These are phyloP conservation scores for Hydropsyche betteni DNA, from an alignment of 2,888 invertebrate genomes.

Conservation along the genomic window DNA sequence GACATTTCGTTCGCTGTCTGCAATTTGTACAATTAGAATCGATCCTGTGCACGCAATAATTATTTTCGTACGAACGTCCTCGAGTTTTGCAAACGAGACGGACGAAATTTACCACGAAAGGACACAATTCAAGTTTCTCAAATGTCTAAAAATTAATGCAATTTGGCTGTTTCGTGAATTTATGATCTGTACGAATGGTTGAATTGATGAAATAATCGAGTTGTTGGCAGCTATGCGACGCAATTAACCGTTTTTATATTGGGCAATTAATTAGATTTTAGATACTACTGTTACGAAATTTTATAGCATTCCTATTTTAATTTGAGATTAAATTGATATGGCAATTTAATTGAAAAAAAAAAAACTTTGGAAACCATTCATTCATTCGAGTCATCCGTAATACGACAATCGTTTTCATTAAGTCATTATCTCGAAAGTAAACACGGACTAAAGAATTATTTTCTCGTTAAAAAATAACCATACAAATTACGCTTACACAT, in stretches of 20 bases:
- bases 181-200: too few species aligned
- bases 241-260: too few species aligned
- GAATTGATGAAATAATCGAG: too few species aligned
- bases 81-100: neutral
- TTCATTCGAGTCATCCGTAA: neutral
- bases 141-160: neutral
- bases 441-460: neutral
- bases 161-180: too few species aligned
- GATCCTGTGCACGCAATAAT: slow-evolving; percentile 16
- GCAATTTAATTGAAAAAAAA: too few species aligned
- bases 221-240: too few species aligned
- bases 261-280: too few species aligned
- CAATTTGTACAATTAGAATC: slow-evolving; percentile 23
- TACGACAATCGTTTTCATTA: slow-evolving; percentile 21
- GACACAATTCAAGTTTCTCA: neutral
- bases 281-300: too few species aligned
- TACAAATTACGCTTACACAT: slow-evolving; percentile 4
- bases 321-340: too few species aligned
- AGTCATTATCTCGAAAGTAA: slow-evolving; percentile 18
- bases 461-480: slow-evolving; percentile 14
- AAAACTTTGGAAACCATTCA: too few species aligned
- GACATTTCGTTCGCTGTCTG: slow-evolving; percentile 1
- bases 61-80: neutral
- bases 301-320: too few species aligned
- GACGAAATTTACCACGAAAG: neutral